Evolutionary conservation across 2,797 vertebrate species (phyloP).

Genomic region (Sebastes nivosus): DNA sequence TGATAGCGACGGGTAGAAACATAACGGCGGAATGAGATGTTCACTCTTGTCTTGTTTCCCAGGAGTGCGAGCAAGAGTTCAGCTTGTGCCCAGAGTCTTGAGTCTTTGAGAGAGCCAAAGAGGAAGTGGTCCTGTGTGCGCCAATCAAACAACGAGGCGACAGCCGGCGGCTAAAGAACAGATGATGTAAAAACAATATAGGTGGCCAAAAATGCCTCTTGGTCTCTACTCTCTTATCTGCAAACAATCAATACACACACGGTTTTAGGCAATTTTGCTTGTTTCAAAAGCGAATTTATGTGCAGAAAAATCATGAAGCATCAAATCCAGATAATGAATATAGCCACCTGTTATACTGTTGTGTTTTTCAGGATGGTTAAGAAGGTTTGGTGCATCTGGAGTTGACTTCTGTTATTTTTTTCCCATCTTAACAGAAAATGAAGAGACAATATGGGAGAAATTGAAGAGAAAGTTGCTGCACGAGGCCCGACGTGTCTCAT

Average conservation of each 20-base stretch:
- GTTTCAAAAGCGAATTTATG: conserved; percentile 17
- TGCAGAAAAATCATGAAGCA: conserved; percentile 42
- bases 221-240: not conserved
- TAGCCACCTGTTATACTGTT: too few species aligned
- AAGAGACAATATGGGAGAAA: too few species aligned
- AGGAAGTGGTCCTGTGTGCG: not conserved
- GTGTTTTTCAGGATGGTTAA: too few species aligned
- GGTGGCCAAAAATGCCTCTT: not conserved
- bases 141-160: not conserved
- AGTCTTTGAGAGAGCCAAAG: not conserved
- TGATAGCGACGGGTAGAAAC: conserved; percentile 20
- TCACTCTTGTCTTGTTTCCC: conserved; percentile 44
- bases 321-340: conserved; percentile 1
- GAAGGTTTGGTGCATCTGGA: too few species aligned
- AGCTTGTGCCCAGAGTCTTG: not conserved
- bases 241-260: not conserved
- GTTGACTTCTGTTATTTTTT: too few species aligned
- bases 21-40: conserved; percentile 41
- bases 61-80: conserved; percentile 35
- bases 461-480: too few species aligned
- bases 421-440: accelerated
- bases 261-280: not conserved
- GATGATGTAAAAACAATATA: not conserved
- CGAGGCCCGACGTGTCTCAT: too few species aligned
- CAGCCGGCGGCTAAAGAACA: not conserved